Evolutionary conservation across 2,113 vertebrate genomes (phyloP).

Genomic region (Microcebus jonahi): DNA sequence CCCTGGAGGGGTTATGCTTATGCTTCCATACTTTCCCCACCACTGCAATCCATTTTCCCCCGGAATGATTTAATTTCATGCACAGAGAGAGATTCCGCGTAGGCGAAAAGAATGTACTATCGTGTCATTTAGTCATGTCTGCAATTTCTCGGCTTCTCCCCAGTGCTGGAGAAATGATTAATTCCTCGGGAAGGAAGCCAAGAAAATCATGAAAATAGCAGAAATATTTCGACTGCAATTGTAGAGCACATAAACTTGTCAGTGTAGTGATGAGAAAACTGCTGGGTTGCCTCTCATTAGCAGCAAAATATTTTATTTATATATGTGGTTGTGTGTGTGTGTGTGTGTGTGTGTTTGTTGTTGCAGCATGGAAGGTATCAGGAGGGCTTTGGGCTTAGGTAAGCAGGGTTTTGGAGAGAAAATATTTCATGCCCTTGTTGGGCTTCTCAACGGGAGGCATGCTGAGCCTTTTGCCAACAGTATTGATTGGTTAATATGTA

Average conservation of each 20-base stretch:
- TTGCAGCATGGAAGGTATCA: fast-evolving
- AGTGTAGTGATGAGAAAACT: slow-evolving; percentile 71
- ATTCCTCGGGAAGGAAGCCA: slow-evolving; percentile 75
- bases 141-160: slow-evolving; percentile 62
- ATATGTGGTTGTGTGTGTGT: background rate
- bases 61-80: slow-evolving; percentile 46
- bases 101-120: slow-evolving; percentile 42
- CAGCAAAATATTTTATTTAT: slow-evolving; percentile 68
- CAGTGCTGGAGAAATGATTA: slow-evolving; percentile 68
- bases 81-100: background rate
- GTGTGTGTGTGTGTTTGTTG: background rate
- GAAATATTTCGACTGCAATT: slow-evolving; percentile 78
- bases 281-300: slow-evolving; percentile 68
- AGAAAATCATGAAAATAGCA: slow-evolving; percentile 74
- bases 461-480: background rate
- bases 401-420: background rate
- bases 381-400: background rate
- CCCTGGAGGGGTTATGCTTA: background rate
- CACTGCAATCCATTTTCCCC: background rate
- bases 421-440: slow-evolving; percentile 24
- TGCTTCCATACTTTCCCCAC: background rate
- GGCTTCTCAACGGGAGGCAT: background rate
- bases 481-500: slow-evolving; percentile 28
- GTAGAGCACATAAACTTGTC: slow-evolving; percentile 73
- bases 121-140: slow-evolving; percentile 70